Evolutionary conservation across 2,113 vertebrate genomes (phyloP).

Genomic region (Pluvialis apricaria): DNA sequence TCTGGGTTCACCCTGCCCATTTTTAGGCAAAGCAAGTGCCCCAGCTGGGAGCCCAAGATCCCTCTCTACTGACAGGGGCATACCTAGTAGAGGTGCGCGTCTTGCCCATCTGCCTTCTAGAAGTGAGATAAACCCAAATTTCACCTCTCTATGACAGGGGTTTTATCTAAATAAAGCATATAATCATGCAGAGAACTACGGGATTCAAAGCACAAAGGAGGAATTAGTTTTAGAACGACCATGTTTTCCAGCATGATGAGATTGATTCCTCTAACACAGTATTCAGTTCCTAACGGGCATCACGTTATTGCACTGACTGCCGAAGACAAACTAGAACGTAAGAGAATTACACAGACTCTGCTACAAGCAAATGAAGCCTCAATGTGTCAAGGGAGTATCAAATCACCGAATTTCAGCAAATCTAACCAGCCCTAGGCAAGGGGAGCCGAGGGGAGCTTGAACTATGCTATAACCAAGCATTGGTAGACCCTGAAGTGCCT

Average conservation of each 20-base stretch:
- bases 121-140: background rate
- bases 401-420: background rate
- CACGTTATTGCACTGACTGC: background rate
- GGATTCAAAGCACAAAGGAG: background rate
- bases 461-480: background rate
- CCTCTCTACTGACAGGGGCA: background rate
- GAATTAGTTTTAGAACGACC: rapidly evolving
- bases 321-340: background rate
- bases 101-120: background rate
- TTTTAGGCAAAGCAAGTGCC: background rate
- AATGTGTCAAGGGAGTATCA: rapidly evolving
- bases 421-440: background rate
- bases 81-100: rapidly evolving
- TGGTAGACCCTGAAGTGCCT: background rate
- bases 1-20: background rate
- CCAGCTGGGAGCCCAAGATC: background rate
- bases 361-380: background rate
- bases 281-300: background rate
- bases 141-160: background rate
- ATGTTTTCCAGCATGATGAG: background rate
- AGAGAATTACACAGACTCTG: background rate
- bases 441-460: background rate
- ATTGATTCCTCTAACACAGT: background rate
- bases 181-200: background rate
- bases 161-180: background rate